Evolutionary conservation across 2,888 invertebrate species (phyloP).

Genomic region (Caenorhabditis uteleia): DNA sequence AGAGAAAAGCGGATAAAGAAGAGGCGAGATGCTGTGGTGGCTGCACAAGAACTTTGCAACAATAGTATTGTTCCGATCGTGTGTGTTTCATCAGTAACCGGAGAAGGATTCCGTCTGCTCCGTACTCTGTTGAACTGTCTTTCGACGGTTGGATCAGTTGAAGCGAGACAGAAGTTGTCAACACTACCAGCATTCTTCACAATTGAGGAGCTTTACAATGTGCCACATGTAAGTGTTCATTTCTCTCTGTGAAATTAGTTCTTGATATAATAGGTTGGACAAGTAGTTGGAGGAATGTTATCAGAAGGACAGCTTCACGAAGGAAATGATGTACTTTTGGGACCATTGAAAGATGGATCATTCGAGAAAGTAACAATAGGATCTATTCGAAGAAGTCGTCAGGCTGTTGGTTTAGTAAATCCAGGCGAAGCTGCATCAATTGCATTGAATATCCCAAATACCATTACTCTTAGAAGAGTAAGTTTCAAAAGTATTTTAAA

Average conservation of each 20-base stretch:
- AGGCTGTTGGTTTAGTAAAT: conserved; percentile 84
- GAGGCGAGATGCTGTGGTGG: conserved; percentile 71
- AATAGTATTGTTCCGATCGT: conserved; percentile 72
- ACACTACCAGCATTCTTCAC: conserved; percentile 76
- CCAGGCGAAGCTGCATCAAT: conserved; percentile 90
- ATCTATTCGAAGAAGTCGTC: conserved; percentile 79
- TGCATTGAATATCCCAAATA: conserved; percentile 74
- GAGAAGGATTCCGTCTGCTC: conserved; percentile 77
- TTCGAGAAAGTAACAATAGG: conserved; percentile 75
- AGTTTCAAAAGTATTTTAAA: conserved; percentile 9
- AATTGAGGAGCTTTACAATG: conserved; percentile 82
- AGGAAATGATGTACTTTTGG: conserved; percentile 75
- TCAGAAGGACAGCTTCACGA: conserved; percentile 85
- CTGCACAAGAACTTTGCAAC: conserved; percentile 76
- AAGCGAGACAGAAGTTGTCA: conserved; percentile 41
- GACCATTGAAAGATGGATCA: conserved; percentile 70
- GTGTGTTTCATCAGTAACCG: conserved; percentile 85
- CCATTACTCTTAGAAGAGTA: conserved; percentile 69
- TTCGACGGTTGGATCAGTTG: conserved; percentile 66
- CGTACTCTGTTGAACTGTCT: conserved; percentile 80
- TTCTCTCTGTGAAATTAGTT: neutral
- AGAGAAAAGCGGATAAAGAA: conserved; percentile 46
- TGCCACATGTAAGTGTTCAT: conserved; percentile 75
- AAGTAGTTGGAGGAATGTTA: conserved; percentile 72
- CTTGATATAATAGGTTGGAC: conserved; percentile 47